Conservation (phyloP, 2,888 invertebrate genomes). For the Dicroscelio sp. region DNA sequence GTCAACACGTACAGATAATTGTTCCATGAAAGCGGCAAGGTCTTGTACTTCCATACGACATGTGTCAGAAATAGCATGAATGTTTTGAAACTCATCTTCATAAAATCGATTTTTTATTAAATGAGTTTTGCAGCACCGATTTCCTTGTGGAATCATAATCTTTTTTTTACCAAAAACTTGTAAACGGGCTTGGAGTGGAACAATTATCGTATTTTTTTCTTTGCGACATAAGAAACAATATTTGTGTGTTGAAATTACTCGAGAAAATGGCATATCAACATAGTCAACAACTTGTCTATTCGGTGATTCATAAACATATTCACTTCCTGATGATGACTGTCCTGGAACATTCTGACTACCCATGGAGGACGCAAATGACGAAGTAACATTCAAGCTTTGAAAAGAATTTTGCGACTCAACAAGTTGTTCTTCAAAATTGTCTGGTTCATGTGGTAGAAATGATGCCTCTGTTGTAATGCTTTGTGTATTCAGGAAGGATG, state of each 20-base stretch:
- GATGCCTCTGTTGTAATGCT: too few species aligned
- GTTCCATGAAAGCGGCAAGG: constrained; percentile 31
- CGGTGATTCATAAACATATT: background rate
- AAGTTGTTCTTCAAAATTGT: too few species aligned
- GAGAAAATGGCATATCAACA: constrained; percentile 70
- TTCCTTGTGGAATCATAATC: constrained; percentile 79
- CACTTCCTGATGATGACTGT: background rate
- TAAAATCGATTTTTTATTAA: constrained; percentile 82
- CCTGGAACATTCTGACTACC: too few species aligned
- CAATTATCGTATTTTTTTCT: constrained; percentile 47
- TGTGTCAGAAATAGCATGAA: constrained; percentile 45
- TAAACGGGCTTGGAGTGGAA: constrained; percentile 76
- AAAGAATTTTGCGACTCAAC: too few species aligned
- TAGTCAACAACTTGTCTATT: background rate
- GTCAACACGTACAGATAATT: constrained; percentile 45
- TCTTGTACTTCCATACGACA: constrained; percentile 37
- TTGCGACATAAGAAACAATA: constrained; percentile 77
- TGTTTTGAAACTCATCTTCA: constrained; percentile 43
- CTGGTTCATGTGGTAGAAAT: too few species aligned
- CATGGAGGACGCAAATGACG: too few species aligned
- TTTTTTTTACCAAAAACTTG: constrained; percentile 70
- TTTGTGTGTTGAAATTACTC: constrained; percentile 80
- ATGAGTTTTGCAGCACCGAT: constrained; percentile 82
- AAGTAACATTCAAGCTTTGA: too few species aligned
- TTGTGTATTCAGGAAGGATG: too few species aligned